These are phyloP conservation scores for Drosophila ohnishii DNA, from an alignment of 1,140 invertebrate genomes.

Conservation along the genomic window DNA sequence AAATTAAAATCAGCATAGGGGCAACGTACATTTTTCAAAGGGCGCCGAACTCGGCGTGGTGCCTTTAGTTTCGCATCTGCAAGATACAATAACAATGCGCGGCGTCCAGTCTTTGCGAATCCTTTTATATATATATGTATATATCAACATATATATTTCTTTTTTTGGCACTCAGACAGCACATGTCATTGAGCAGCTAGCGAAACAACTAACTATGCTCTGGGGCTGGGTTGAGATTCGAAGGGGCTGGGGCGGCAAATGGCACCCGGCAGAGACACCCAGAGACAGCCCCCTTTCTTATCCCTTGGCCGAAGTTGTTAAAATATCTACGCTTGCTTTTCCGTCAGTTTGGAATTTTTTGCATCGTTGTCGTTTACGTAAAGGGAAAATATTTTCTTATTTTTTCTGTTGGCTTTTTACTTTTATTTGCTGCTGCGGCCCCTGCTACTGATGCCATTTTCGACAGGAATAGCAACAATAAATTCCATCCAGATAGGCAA, in stretches of 20 bases:
- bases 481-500: conserved; percentile 46
- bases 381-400: conserved; percentile 65
- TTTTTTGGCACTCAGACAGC: conserved; percentile 67
- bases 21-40: conserved; percentile 71
- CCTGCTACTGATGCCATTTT: background rate
- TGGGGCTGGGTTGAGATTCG: background rate
- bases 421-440: conserved; percentile 23
- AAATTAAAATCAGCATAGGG: conserved; percentile 48
- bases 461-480: conserved; percentile 20
- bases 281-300: conserved; percentile 4
- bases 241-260: background rate
- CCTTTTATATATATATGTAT: background rate
- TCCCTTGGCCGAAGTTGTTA: conserved; percentile 49
- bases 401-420: conserved; percentile 18
- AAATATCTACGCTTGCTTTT: conserved; percentile 74
- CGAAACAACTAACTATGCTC: conserved; percentile 63
- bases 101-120: conserved; percentile 49
- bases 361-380: conserved; percentile 64
- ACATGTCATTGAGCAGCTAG: conserved; percentile 72
- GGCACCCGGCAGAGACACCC: conserved; percentile 36
- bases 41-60: conserved; percentile 63
- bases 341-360: conserved; percentile 78
- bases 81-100: conserved; percentile 61
- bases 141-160: background rate
- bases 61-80: conserved; percentile 52